Percentiles rank a stretch among this genome's conserved stretches.
Conservation (phyloP, 1,140 invertebrate genomes). For the Venturia canescens region DNA sequence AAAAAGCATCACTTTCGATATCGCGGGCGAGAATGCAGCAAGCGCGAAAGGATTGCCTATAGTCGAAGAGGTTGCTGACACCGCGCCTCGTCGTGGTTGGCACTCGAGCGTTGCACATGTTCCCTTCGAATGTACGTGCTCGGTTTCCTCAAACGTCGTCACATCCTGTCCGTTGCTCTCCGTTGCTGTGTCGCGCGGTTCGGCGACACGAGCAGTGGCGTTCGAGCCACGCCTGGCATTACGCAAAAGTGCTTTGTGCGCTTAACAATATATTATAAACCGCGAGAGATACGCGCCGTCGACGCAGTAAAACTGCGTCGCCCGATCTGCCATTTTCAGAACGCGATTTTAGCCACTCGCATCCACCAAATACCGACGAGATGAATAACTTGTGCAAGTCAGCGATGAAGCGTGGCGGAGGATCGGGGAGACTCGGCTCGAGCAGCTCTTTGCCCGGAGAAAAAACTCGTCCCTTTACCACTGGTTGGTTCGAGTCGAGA, state of each 20-base stretch:
- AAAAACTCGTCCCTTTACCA: too few relatives aligned
- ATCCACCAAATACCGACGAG: too few relatives aligned
- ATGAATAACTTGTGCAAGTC: too few relatives aligned
- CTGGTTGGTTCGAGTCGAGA: too few relatives aligned
- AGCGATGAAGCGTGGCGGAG: too few relatives aligned
- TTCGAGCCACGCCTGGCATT: conserved; percentile 43
- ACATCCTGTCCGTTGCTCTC: conserved; percentile 61
- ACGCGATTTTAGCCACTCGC: too few relatives aligned
- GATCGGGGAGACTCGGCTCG: too few relatives aligned
- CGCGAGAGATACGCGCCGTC: neutral
- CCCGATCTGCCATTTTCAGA: neutral
- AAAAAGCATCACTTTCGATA: conserved; percentile 39
- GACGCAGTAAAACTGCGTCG: conserved; percentile 20
- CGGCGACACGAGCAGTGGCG: conserved; percentile 39
- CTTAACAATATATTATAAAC: neutral
- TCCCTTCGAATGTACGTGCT: conserved; percentile 61
- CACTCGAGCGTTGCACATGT: conserved; percentile 58
- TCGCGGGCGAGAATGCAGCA: conserved; percentile 40
- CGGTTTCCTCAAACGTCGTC: conserved; percentile 64
- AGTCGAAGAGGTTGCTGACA: conserved; percentile 60
- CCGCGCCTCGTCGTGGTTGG: conserved; percentile 52
- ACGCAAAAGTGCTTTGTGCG: conserved; percentile 34
- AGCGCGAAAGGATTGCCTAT: conserved; percentile 40
- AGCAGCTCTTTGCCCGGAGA: too few relatives aligned
- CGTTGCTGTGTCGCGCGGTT: conserved; percentile 44